Evolutionary conservation across 2,888 invertebrate genomes (phyloP), one percentile per base, ranked within the genome.

Genomic region (Cristatella mucedo): DNA sequence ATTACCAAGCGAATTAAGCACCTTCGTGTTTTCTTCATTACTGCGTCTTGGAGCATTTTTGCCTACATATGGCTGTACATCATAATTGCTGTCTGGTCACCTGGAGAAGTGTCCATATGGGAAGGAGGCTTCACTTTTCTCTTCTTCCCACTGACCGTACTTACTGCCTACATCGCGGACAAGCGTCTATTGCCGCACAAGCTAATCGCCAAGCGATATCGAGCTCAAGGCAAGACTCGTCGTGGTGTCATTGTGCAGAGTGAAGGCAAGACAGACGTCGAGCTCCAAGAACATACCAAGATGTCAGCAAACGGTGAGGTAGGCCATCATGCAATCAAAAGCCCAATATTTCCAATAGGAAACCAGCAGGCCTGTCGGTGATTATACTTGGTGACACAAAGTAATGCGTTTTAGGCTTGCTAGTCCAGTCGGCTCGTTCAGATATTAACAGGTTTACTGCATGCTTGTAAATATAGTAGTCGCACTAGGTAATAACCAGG

Each of bases 21-120:
- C 69, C 72, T 87, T 41, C 74, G 87, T 43, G 93, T 93, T 41
- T 93, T 93, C 69, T 80, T 89, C 59, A 85, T 93, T 38, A 93
- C 93, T 9, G 85, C 91, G 26, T 78, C 82, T 6, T 91, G 87
- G 84, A 86, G 86, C 19, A 74, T 93, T 41, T 91, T 91, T 58
- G 93, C 93, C 32, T 93, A 93, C 67, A 78, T 93, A 40, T 93
- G 93, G 91, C 73, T 93, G 38, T 91, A 89, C 67, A 64, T 85
- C 39, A 93, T 93, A 53, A 72, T 93, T 41, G 80, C 81, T 32
- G 76, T 81, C 38, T 77, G 81, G 52, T 82, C 86, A 26, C 82
- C 81, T 0, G 81, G 80, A 20, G 76, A 76, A 4, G 80, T 89
- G 7, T 13, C 22, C 24, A 36, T 36, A 5, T 93, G 91, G 91